A percentile compares a stretch with the other conserved stretches of the same genome.
Evolutionary conservation across 2,113 vertebrate species (phyloP).

Genomic region (Prietella phreatophila): DNA sequence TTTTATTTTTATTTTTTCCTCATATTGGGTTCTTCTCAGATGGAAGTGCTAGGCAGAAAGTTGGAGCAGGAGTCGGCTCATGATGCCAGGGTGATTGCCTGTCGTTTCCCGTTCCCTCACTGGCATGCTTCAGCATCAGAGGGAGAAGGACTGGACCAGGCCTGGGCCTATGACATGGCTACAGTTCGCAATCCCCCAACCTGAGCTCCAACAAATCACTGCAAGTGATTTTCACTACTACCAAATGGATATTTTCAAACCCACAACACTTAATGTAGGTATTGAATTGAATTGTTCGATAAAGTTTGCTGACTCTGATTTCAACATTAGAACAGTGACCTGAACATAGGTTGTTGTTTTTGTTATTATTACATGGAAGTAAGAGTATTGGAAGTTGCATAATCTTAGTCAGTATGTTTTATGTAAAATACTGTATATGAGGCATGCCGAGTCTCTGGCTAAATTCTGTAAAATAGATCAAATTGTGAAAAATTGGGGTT

Average conservation of each 20-base stretch:
- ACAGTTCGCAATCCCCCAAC: conserved; percentile 44
- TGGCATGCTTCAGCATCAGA: conserved; percentile 60
- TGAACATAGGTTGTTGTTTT: neutral
- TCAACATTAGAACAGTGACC: neutral
- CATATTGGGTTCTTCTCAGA: conserved; percentile 56
- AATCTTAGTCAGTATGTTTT: neutral
- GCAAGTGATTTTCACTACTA: neutral
- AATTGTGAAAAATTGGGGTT: neutral
- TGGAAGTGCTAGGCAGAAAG: conserved; percentile 69
- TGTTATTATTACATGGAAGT: neutral
- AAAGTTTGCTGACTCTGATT: neutral
- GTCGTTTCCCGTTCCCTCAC: conserved; percentile 67
- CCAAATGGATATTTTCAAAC: neutral
- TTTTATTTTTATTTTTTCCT: neutral
- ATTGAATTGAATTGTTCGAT: neutral
- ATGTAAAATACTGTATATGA: neutral
- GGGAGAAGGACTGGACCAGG: conserved; percentile 66
- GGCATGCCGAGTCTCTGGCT: neutral
- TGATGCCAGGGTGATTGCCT: conserved; percentile 64
- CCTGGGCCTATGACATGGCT: conserved; percentile 70
- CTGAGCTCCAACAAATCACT: neutral
- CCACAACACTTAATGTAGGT: neutral
- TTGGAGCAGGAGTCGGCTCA: conserved; percentile 67
- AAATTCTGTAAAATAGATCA: neutral
- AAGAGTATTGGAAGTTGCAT: neutral